Evolutionary conservation across 1,140 invertebrate genomes (phyloP).

Genomic region (Lucilia sericata): DNA sequence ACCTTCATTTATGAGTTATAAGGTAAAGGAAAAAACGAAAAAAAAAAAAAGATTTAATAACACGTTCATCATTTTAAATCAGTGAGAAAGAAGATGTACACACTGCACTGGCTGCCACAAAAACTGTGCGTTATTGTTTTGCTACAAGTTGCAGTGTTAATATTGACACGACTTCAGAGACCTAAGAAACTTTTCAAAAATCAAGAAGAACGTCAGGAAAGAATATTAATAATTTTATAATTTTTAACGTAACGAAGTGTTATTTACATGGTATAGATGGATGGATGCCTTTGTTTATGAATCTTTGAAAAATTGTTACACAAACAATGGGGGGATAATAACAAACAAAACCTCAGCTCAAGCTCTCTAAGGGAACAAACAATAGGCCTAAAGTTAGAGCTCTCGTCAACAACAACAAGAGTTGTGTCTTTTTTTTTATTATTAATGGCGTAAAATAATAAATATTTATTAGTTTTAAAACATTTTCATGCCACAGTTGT

Average conservation of each 20-base stretch:
- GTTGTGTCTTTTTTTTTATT: constrained; percentile 19
- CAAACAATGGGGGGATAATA: constrained; percentile 45
- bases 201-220: neutral
- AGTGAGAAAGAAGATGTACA: neutral
- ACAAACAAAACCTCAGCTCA: constrained; percentile 24
- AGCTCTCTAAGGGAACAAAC: neutral
- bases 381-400: neutral
- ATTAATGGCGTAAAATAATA: constrained; percentile 47
- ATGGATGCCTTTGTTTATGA: neutral
- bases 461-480: constrained; percentile 49
- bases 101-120: neutral
- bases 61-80: neutral
- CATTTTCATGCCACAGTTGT: constrained; percentile 6
- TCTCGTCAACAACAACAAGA: neutral
- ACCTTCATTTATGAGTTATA: constrained; percentile 1
- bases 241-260: neutral
- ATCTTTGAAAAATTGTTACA: constrained; percentile 42
- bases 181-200: neutral
- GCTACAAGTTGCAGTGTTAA: neutral
- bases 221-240: constrained; percentile 6
- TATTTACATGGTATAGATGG: neutral
- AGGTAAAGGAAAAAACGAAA: neutral
- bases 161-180: neutral
- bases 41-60: neutral
- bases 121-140: too few species aligned